Conservation (phyloP, 1,140 invertebrate species). For the Ceratoteleas bidentatus region DNA sequence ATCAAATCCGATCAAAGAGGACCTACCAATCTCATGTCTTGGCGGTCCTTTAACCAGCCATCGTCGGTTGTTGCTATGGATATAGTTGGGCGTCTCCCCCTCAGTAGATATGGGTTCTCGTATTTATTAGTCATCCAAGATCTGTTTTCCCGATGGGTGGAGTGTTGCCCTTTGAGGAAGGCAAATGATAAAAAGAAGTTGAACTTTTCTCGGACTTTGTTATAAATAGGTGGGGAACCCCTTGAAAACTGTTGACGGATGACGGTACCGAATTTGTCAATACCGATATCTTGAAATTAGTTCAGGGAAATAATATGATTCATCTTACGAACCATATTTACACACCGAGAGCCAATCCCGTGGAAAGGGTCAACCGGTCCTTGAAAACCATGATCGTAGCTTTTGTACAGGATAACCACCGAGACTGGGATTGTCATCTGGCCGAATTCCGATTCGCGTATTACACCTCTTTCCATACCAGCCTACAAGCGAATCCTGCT, state of each 20-base stretch:
- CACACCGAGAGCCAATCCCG: not conserved
- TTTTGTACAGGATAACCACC: constrained; percentile 46
- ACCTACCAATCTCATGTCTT: constrained; percentile 55
- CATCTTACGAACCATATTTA: not conserved
- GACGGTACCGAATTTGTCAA: constrained; percentile 22
- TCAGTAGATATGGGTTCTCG: constrained; percentile 58
- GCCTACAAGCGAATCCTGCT: constrained; percentile 71
- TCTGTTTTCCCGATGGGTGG: constrained; percentile 68
- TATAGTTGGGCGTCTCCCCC: constrained; percentile 65
- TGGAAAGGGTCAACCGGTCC: not conserved
- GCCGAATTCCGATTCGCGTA: constrained; percentile 4
- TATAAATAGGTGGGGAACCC: not conserved
- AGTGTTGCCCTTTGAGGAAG: constrained; percentile 4
- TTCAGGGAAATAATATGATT: not conserved
- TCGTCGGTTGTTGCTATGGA: not conserved
- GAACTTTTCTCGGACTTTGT: not conserved
- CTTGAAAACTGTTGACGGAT: not conserved
- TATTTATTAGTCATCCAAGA: constrained; percentile 72
- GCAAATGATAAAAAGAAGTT: not conserved
- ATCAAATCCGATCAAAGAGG: constrained; percentile 59
- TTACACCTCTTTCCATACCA: constrained; percentile 65
- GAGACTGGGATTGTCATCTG: constrained; percentile 23
- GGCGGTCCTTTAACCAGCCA: not conserved
- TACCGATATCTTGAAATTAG: constrained; percentile 1
- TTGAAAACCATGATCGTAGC: constrained; percentile 1